Evolutionary conservation across 2,888 invertebrate genomes (phyloP).

Genomic region (Tetragonisca angustula): DNA sequence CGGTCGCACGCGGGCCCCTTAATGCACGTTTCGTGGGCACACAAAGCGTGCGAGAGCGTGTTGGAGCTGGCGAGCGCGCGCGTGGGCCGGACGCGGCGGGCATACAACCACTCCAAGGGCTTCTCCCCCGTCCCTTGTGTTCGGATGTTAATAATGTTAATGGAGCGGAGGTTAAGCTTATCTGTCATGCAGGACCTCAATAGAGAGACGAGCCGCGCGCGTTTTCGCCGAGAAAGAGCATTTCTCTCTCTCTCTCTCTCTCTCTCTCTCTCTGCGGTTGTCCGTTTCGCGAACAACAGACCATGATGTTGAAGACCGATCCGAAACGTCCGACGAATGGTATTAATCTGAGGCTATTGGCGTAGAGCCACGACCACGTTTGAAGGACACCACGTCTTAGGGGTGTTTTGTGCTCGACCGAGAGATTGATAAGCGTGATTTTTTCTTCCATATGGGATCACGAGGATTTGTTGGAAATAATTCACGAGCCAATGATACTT

Average conservation of each 20-base stretch:
- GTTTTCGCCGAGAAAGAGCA: neutral
- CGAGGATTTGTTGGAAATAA: neutral
- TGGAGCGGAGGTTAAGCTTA: slow-evolving; percentile 79
- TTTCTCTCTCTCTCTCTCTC: slow-evolving; percentile 44
- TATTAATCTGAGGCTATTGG: slow-evolving; percentile 67
- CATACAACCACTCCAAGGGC: slow-evolving; percentile 53
- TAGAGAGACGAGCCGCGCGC: slow-evolving; percentile 70
- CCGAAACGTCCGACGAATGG: slow-evolving; percentile 62
- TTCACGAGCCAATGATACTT: neutral
- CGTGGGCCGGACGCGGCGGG: slow-evolving; percentile 71
- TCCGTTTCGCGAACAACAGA: slow-evolving; percentile 42
- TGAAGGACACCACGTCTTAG: slow-evolving; percentile 56
- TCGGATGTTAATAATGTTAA: slow-evolving; percentile 80
- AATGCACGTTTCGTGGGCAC: slow-evolving; percentile 67
- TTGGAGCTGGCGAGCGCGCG: slow-evolving; percentile 63
- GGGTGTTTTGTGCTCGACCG: slow-evolving; percentile 4
- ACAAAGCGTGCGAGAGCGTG: slow-evolving; percentile 61
- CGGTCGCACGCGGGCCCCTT: slow-evolving; percentile 63
- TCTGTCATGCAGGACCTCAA: slow-evolving; percentile 78
- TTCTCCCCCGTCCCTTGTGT: slow-evolving; percentile 63
- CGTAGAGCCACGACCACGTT: slow-evolving; percentile 48
- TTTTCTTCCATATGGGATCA: neutral
- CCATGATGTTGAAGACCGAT: slow-evolving; percentile 55
- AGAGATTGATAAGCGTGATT: slow-evolving; percentile 39
- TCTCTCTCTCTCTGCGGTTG: slow-evolving; percentile 54